Conservation (phyloP, 2,797 vertebrate genomes). For the Tiaroga cobitis region DNA sequence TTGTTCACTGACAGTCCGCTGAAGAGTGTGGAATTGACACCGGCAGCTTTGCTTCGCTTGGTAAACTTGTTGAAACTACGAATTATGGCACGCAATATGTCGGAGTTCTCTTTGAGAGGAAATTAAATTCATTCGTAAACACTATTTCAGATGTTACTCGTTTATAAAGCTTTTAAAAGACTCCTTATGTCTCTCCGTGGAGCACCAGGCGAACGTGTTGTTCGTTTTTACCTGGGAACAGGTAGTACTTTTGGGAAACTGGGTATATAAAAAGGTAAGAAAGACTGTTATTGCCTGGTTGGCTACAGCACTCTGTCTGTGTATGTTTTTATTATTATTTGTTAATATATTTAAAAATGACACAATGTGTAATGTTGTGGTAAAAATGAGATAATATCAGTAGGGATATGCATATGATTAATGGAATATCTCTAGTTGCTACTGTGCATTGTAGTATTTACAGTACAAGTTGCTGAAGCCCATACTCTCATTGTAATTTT, state of each 20-base stretch:
- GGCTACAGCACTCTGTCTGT: neutral
- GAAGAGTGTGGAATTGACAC: slow-evolving; percentile 13
- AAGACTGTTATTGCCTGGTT: neutral
- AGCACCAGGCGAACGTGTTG: neutral
- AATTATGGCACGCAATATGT: neutral
- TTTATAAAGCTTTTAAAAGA: slow-evolving; percentile 11
- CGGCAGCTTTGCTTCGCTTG: neutral
- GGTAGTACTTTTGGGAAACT: slow-evolving; percentile 1
- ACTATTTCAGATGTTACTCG: neutral
- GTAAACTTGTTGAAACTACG: slow-evolving; percentile 30
- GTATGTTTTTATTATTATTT: neutral
- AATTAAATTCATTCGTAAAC: neutral
- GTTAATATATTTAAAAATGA: neutral
- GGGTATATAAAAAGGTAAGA: slow-evolving; percentile 19
- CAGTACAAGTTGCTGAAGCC: neutral
- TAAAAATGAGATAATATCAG: neutral
- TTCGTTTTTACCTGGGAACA: slow-evolving; percentile 45
- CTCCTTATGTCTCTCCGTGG: slow-evolving; percentile 20
- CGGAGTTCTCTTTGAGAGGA: neutral
- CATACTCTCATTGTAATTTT: neutral
- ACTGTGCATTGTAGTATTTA: neutral
- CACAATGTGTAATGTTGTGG: neutral
- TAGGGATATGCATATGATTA: neutral
- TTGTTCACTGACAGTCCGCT: slow-evolving; percentile 19
- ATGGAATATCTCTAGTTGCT: too few relatives aligned